Base-by-base conservation (phyloP, 2,113 vertebrate species). In the Oryzias javanicus region DNA sequence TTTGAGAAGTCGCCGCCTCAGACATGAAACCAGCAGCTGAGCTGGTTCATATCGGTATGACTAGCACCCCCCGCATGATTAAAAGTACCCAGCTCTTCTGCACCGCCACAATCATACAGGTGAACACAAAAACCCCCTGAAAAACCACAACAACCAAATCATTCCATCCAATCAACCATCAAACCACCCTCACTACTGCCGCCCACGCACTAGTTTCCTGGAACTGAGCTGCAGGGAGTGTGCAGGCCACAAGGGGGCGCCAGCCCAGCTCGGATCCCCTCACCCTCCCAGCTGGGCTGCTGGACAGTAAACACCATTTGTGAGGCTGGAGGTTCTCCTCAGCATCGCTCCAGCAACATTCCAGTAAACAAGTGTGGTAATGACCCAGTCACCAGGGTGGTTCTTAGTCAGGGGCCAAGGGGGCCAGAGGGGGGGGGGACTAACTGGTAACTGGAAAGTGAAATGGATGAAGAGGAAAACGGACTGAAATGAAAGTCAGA, bases 171-270 rank as follows among this genome's bases (percentile, higher is more conserved):
- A 10, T 35, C 2, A 35, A 35, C 8, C 35, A 35, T 74, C 71
- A 27, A 27, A 55, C 60, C 60, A 17, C 35, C 70, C 42, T 57
- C 1, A 27, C 4, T 4, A 10, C 27, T 10, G 6, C 70, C 67
- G 18, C 70, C 73, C 69, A 77, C 78, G 74, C 70, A 82, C 76
- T 77, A 60, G 77, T 70, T 88, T 86, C 84, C 86, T 78, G 82
- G 79, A 86, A 88, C 70, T 59, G 45, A 68, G 60, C 51, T 14
- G n/a, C 24, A 16, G 3, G 6, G 24, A 6, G 14, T 5, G 2
- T 6, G 17, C 17, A 1, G 6, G 41, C 71, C 86, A 78, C 50
- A 18, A 7, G 70, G 76, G 14, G 80, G 74, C 27, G 41, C 62
- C 67, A 63, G 25, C 8, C 3, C 12, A 52, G 42, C 29, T 69